Percentiles rank a stretch among this genome's conserved stretches.
Evolutionary conservation across 2,888 invertebrate species (phyloP).

Genomic region (Anorthoa munda): DNA sequence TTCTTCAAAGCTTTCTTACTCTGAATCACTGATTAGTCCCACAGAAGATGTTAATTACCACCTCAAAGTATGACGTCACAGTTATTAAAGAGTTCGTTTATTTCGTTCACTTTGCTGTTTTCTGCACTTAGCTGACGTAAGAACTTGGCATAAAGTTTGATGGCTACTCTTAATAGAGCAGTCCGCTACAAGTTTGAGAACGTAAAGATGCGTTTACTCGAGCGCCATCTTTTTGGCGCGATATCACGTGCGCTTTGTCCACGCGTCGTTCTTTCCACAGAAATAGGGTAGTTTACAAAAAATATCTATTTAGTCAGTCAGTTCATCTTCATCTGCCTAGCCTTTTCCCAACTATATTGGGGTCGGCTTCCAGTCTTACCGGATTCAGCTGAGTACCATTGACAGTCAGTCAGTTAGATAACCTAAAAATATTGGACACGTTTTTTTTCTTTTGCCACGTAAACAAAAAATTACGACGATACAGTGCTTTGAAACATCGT

Average conservation of each 20-base stretch:
- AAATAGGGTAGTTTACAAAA: too few species aligned
- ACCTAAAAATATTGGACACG: too few species aligned
- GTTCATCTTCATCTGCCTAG: too few species aligned
- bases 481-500: too few species aligned
- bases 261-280: neutral
- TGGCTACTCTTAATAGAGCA: slow-evolving; percentile 38
- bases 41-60: slow-evolving; percentile 37
- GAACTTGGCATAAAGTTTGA: slow-evolving; percentile 46
- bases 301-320: too few species aligned
- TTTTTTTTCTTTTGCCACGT: too few species aligned
- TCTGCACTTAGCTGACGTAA: slow-evolving; percentile 42
- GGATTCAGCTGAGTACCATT: too few species aligned
- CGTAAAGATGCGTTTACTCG: neutral
- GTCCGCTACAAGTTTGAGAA: slow-evolving; percentile 30
- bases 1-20: slow-evolving; percentile 14
- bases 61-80: slow-evolving; percentile 36
- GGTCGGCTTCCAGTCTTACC: too few species aligned
- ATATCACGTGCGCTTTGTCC: too few species aligned
- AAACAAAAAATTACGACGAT: too few species aligned
- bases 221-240: neutral
- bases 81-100: slow-evolving; percentile 22
- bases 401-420: too few species aligned
- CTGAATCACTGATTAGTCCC: slow-evolving; percentile 37
- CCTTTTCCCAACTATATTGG: too few species aligned
- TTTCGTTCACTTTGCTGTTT: slow-evolving; percentile 33